These are phyloP conservation scores for Novumbra hubbsi DNA, from an alignment of 2,797 vertebrate genomes.

Conservation along the genomic window DNA sequence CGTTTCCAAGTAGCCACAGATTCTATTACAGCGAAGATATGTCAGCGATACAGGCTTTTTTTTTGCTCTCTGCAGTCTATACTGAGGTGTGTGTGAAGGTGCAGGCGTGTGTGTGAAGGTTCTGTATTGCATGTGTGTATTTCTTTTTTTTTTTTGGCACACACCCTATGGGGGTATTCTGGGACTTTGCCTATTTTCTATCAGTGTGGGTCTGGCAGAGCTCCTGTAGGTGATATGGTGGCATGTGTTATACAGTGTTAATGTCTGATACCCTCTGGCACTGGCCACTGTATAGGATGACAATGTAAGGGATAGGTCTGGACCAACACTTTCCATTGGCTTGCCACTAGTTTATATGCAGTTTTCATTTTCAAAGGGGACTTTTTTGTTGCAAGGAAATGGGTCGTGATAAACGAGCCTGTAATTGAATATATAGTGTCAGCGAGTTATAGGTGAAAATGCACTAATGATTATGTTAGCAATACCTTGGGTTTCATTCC, in stretches of 20 bases:
- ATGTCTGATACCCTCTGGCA: conserved; percentile 46
- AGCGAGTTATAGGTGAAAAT: conserved; percentile 20
- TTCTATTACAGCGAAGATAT: conserved; percentile 73
- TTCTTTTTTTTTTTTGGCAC: conserved; percentile 17
- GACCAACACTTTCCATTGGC: conserved; percentile 29
- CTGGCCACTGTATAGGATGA: conserved; percentile 41
- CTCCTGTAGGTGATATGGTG: conserved; percentile 11
- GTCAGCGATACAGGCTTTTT: conserved; percentile 52
- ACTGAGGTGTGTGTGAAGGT: conserved; percentile 14
- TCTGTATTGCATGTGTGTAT: conserved; percentile 10
- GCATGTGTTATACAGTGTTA: conserved; percentile 34
- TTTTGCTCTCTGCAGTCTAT: conserved; percentile 15
- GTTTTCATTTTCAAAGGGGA: conserved; percentile 11
- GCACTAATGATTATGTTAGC: not conserved
- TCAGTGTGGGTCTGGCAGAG: conserved; percentile 47
- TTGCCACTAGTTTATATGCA: conserved; percentile 23
- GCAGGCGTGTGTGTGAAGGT: conserved; percentile 1
- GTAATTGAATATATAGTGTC: conserved; percentile 35
- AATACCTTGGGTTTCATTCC: not conserved
- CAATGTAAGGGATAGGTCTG: conserved; percentile 46
- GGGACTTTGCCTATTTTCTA: conserved; percentile 47
- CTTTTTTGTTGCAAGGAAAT: conserved; percentile 29
- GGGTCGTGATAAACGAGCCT: conserved; percentile 36
- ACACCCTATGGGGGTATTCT: conserved; percentile 34
- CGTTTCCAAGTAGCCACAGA: conserved; percentile 57